Percentiles rank a stretch among this genome's conserved stretches.
These are phyloP conservation scores for Cephalopterus ornatus DNA, from an alignment of 2,113 vertebrate species.

Conservation along the genomic window DNA sequence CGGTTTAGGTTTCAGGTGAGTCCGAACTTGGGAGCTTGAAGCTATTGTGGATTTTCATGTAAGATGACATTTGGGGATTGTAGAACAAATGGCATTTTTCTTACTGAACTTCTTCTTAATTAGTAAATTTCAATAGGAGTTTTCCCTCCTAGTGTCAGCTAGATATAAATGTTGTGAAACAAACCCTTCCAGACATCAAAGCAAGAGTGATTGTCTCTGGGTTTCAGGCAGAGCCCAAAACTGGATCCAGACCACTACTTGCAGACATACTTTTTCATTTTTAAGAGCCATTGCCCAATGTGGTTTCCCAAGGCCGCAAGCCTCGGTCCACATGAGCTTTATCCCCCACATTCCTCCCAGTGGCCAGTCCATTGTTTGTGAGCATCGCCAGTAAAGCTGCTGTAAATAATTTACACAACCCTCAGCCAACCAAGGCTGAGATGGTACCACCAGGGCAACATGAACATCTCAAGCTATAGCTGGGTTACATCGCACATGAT, in stretches of 20 bases:
- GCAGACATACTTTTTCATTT: neutral
- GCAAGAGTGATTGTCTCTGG: neutral
- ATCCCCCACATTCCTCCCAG: neutral
- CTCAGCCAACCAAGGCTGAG: neutral
- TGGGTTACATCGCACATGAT: neutral
- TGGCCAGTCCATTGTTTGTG: constrained; percentile 13
- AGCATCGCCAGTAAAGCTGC: neutral
- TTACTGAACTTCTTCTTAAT: neutral
- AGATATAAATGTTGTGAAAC: constrained; percentile 35
- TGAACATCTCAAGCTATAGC: neutral
- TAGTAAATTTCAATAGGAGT: neutral
- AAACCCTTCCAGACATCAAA: constrained; percentile 36
- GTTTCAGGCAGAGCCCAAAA: neutral
- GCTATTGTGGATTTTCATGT: neutral
- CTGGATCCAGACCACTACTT: neutral
- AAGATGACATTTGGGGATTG: neutral
- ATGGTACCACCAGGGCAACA: neutral
- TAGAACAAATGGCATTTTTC: neutral
- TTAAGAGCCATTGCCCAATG: constrained; percentile 6
- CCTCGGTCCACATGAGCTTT: neutral
- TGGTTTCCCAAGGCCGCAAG: neutral
- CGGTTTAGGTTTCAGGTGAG: neutral
- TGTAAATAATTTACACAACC: neutral
- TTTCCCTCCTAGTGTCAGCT: neutral
- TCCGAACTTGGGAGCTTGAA: neutral